A percentile compares a stretch with the other conserved stretches of the same genome.
phyloP scores from a whole-genome alignment of 2,888 invertebrate genomes.

The Rotaria magnacalcarata region DNA sequence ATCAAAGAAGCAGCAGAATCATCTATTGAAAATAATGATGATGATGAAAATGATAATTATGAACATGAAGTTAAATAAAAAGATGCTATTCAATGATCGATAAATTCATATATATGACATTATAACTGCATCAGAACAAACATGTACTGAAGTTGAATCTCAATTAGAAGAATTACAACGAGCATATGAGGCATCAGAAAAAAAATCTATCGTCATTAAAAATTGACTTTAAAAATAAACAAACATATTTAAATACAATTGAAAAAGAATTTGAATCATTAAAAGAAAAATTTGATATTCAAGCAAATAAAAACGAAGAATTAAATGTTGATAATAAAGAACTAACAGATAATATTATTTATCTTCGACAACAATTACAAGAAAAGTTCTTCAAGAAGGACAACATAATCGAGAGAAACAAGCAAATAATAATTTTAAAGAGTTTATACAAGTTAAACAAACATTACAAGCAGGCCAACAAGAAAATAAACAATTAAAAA shows the following conservation, averaged over 20 bases:
- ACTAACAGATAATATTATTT: not conserved
- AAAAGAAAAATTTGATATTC: not conserved
- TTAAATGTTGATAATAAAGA: not conserved
- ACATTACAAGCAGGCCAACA: not conserved
- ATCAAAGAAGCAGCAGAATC: too few relatives aligned
- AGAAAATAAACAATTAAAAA: conserved; percentile 30
- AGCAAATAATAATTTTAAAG: conserved; percentile 18
- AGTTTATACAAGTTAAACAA: conserved; percentile 26
- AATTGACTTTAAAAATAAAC: not conserved
- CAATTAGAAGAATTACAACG: not conserved
- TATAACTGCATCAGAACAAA: not conserved
- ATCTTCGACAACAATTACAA: not conserved
- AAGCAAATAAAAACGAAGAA: not conserved
- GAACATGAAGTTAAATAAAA: too few relatives aligned
- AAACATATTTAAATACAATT: not conserved
- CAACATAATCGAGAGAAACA: not conserved
- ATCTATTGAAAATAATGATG: too few relatives aligned
- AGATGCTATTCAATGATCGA: too few relatives aligned
- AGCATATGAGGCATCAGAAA: not conserved
- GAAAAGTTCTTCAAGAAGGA: not conserved
- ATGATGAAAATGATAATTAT: too few relatives aligned
- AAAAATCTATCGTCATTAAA: not conserved
- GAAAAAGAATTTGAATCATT: not conserved
- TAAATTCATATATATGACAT: too few relatives aligned
- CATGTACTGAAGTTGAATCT: not conserved